Base-by-base conservation (phyloP, 2,888 invertebrate species). In the Chrysolina americana region DNA sequence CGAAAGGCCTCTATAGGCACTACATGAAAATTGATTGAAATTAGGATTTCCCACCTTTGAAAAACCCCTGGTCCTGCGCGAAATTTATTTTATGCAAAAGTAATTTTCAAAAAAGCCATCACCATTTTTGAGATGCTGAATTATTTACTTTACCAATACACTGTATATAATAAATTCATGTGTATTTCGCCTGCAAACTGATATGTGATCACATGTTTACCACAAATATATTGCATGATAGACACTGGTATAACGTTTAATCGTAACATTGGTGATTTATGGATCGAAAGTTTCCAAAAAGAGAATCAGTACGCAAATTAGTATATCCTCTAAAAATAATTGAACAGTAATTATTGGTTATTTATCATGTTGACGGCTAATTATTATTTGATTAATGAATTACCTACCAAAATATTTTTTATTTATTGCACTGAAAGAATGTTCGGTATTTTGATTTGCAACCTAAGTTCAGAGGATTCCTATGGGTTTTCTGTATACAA, bases 321-420 rank as follows among this genome's bases (percentile, higher is more conserved):
- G 36, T 59, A 36, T n/a, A 28, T 59, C 36, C 28, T 28, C 23
- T 10, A 8, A 59, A 28, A 36, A n/a, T 9, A n/a, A 59, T 59
- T 28, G n/a, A 28, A 17, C 15, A 36, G n/a, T 9, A 15, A 59
- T 59, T n/a, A 17, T 17, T 19, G 1, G 9, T 28, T 28, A 59
- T 59, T 59, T 28, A 59, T 59, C 28, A 9, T 59, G 19, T 59
- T 36, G 59, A 36, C 13, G 28, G 59, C 36, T 59, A 59, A 59
- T 59, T 59, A 59, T 36, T 59, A n/a, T 59, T n/a, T 59, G n/a
- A 59, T 59, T 59, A 36, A 28, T 23, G 23, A 59, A 15, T 59
- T 59, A 59, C 59, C 59, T 59, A 28, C 47, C 47, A 59, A 59
- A 59, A 59, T 59, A 36, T 56, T 59, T 59, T 59, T 2, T n/a